Base-by-base conservation (phyloP, 37 sponge, comb jelly and placozoan species). In the Trichoplax adhaerens region DNA sequence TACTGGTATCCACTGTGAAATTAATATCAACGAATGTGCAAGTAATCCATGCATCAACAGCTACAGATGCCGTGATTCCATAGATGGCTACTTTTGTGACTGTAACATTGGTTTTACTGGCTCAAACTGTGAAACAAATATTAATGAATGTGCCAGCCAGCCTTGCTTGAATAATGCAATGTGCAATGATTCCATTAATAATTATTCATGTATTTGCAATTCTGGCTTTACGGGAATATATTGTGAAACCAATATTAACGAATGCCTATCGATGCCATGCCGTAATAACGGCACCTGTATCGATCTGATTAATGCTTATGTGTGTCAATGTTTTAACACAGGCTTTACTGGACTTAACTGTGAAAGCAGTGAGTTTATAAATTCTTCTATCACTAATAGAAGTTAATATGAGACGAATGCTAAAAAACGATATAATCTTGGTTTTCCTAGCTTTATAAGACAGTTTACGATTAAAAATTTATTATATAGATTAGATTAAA, bases 101-200 rank as follows among this genome's bases (percentile, higher is more conserved):
- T 73, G 74, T 60, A 10, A 8, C n/a, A 53, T 53, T 59, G 74
- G 74, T 5, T 73, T 73, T 54, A 73, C 62, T 3, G 74, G 47
- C 7, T n/a, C 12, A n/a, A 73, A 59, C 62, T 73, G 74, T 4
- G 2, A 52, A 1, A 60, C 61, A 52, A 60, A 73, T 54, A 66
- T 67, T 67, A 53, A 8, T 76, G 79, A 83, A n/a, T 86, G 87
- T 65, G 83, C 50, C 2, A 77, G 52, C 54, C 1, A 12, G 1
- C 86, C 88, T 2, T 89, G 90, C 57, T 6, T 29, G 53, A 55
- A 67, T 64, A 79, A 86, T 70, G 88, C 78, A 48, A 87, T 77
- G 48, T 89, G 90, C 62, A 71, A 75, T 50, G 87, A 85, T 63
- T 81, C 71, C n/a, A 69, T 78, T 62, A 29, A 29, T 29, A 29